A percentile compares a stretch with the other conserved stretches of the same genome.
Conservation (phyloP, 2,888 invertebrate species). For the Exocentrus adspersus region DNA sequence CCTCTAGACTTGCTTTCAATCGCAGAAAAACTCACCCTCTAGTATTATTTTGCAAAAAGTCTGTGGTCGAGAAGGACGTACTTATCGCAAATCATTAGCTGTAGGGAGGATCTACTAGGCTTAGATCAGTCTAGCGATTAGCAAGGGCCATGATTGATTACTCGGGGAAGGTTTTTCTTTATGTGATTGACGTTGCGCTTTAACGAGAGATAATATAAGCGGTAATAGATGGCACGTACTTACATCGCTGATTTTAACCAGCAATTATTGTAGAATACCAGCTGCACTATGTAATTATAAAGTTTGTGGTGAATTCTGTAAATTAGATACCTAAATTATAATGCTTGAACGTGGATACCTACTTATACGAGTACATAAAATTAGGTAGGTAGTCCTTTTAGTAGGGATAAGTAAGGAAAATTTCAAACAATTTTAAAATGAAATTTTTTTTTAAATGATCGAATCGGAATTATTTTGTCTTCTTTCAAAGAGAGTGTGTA, state of each 20-base stretch:
- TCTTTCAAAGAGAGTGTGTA: no score
- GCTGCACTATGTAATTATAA: neutral
- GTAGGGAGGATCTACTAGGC: conserved; percentile 47
- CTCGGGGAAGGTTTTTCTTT: conserved; percentile 25
- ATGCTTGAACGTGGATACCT: no score
- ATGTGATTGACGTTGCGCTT: conserved; percentile 17
- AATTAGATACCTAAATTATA: no score
- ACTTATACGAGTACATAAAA: no score
- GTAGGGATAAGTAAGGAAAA: no score
- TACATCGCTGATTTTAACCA: no score
- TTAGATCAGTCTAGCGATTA: conserved; percentile 46
- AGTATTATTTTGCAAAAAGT: conserved; percentile 34
- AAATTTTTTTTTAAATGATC: no score
- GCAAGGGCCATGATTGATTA: conserved; percentile 48
- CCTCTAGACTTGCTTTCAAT: neutral
- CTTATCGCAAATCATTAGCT: conserved; percentile 52
- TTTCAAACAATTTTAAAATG: no score
- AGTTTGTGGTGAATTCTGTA: no score
- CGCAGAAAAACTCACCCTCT: conserved; percentile 21
- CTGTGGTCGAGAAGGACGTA: conserved; percentile 42
- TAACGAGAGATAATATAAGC: conserved; percentile 21
- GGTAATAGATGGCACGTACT: conserved; percentile 1
- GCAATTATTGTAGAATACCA: no score
- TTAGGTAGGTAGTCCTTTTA: no score
- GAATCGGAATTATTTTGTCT: no score